Base-by-base conservation (phyloP, 2,113 vertebrate genomes). In the Brachypteracias leptosomus region DNA sequence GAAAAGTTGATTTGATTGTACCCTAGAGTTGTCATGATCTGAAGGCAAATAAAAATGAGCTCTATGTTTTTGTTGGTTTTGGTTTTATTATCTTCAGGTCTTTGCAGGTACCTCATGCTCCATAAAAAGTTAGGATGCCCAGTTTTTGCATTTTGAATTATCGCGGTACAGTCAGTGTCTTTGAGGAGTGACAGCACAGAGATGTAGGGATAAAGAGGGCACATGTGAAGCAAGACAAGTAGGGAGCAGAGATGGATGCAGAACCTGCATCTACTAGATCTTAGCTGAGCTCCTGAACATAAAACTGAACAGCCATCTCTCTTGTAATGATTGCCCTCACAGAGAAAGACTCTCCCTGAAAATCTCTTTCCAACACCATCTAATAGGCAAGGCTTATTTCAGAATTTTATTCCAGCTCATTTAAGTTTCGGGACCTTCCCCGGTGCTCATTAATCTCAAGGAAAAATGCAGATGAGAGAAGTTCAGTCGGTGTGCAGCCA, bases 381-480 rank as follows among this genome's bases (percentile, higher is more conserved):
- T 97, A 94, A 95, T 81, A 90, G 85, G 88, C 80, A 55, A 94
- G 49, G 72, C 44, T 95, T 77, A 67, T 84, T 96, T 93, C 75
- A 71, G 79, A 81, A 47, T 86, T 95, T 86, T 84, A 89, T 93
- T 92, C 89, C 65, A 82, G 76, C 86, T 91, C 75, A 77, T 96
- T 96, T 97, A 93, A 81, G 80, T 95, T 79, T 61, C 82, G 84
- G 36, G 22, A 81, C 77, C 72, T 93, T 96, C 54, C 71, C 46
- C 0, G 1, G 42, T 89, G 84, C 89, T 97, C 86, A 85, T 95
- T 96, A 95, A 90, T 95, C 88, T 89, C n/a, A 4, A 88, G 90
- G 62, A 73, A 84, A 77, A 96, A 96, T 93, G 90, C 92, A 94
- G 92, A 95, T 96, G 88, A 94, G 95, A 75, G 86, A 65, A 85